Conservation (phyloP, 2,888 invertebrate genomes). For the Bembecia ichneumoniformis region DNA sequence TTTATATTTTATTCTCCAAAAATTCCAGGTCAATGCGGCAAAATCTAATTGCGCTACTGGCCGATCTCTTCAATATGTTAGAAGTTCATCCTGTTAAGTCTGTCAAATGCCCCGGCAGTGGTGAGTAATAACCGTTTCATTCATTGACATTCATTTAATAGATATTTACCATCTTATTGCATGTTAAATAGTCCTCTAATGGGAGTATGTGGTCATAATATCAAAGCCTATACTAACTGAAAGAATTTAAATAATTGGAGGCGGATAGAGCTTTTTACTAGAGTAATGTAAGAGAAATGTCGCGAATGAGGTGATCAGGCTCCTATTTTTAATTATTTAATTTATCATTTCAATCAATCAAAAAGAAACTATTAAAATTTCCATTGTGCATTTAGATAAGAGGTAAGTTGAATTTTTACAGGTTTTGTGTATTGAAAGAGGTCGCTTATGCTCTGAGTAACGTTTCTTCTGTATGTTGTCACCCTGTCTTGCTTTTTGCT, state of each 20-base stretch:
- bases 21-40: slow-evolving; percentile 87
- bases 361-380: too few species aligned
- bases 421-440: slow-evolving; percentile 10
- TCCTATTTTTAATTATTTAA: too few species aligned
- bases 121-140: slow-evolving; percentile 34
- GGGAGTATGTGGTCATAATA: slow-evolving; percentile 73
- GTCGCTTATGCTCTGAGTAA: slow-evolving; percentile 32
- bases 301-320: too few species aligned
- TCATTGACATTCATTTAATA: neutral
- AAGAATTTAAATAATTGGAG: slow-evolving; percentile 3
- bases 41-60: slow-evolving; percentile 91
- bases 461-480: slow-evolving; percentile 28
- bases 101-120: slow-evolving; percentile 85
- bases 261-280: slow-evolving; percentile 3
- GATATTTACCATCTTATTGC: slow-evolving; percentile 30
- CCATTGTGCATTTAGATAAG: too few species aligned
- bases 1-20: neutral
- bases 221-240: slow-evolving; percentile 36
- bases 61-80: slow-evolving; percentile 93
- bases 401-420: too few species aligned
- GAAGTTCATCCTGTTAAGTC: slow-evolving; percentile 94
- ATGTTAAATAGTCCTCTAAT: slow-evolving; percentile 48
- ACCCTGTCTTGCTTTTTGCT: slow-evolving; percentile 46
- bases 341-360: too few species aligned
- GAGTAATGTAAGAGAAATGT: too few species aligned